These are phyloP conservation scores for Sus scrofa DNA, from an alignment of 2,113 vertebrate species.

Conservation along the genomic window DNA sequence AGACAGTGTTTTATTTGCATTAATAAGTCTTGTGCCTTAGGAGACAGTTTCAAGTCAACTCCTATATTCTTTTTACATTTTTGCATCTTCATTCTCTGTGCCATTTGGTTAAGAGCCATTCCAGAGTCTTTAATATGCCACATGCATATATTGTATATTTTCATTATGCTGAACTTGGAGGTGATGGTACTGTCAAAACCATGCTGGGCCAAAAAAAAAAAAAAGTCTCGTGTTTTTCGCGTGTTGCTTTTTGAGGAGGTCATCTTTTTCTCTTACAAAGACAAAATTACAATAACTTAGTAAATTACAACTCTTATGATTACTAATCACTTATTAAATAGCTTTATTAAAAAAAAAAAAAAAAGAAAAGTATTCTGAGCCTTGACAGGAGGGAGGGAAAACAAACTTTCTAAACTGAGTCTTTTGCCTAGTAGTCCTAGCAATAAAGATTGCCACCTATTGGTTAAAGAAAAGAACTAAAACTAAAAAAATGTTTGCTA, in stretches of 20 bases:
- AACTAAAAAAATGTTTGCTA: constrained; percentile 21
- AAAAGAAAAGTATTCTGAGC: background rate
- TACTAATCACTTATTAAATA: constrained; percentile 45
- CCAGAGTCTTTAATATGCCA: background rate
- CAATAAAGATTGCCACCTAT: constrained; percentile 77
- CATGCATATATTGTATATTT: background rate
- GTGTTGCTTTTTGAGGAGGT: background rate
- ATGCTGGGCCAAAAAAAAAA: background rate
- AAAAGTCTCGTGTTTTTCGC: background rate
- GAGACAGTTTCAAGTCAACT: background rate
- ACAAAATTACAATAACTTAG: background rate
- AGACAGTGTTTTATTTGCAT: background rate
- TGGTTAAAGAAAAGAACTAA: constrained; percentile 66
- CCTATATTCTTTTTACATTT: background rate
- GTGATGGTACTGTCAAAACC: background rate
- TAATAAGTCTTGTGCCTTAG: background rate
- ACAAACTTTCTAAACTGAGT: background rate
- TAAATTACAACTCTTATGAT: background rate
- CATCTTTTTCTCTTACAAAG: background rate
- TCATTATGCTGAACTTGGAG: background rate
- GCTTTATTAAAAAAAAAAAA: constrained; percentile 11
- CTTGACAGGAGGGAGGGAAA: background rate
- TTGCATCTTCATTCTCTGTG: background rate
- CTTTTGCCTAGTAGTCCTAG: background rate
- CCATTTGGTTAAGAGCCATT: background rate